Percentiles rank a stretch among this genome's conserved stretches.
phyloP scores from a whole-genome alignment of 2,113 vertebrate species.

The Brachyistius frenatus region DNA sequence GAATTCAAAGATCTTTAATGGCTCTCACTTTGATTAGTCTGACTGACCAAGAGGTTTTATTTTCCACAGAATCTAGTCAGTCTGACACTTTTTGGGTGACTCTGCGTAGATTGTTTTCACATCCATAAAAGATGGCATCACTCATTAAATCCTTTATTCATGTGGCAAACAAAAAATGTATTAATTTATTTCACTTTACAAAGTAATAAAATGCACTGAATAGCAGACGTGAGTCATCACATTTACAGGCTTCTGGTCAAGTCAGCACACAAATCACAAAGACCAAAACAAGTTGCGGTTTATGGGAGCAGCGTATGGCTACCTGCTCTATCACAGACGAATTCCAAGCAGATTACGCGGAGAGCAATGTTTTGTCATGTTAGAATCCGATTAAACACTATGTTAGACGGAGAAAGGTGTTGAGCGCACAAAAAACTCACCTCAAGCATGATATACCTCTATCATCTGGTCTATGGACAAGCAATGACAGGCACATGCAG shows the following conservation, averaged over 20 bases:
- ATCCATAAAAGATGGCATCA: conserved; percentile 5
- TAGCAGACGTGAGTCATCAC: conserved; percentile 8
- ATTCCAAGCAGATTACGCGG: conserved; percentile 41
- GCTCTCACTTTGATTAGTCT: background rate
- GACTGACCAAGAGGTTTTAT: background rate
- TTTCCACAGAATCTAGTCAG: conserved; percentile 8
- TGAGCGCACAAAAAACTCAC: background rate
- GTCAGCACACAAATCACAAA: background rate
- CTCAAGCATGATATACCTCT: background rate
- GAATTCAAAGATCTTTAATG: too few relatives aligned
- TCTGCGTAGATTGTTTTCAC: background rate
- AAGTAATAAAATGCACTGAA: background rate
- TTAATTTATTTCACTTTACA: conserved; percentile 12
- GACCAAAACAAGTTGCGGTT: conserved; percentile 16
- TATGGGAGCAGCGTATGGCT: conserved; percentile 2
- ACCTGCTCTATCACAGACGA: background rate
- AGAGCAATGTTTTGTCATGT: conserved; percentile 35
- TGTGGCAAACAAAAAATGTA: background rate
- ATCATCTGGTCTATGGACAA: background rate
- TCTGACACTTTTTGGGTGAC: background rate
- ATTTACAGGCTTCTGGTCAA: background rate
- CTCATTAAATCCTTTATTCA: conserved; percentile 17
- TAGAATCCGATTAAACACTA: conserved; percentile 57
- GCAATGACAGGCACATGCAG: background rate
- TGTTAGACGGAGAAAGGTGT: background rate